Percentiles rank a stretch among this genome's conserved stretches.
phyloP scores from a whole-genome alignment of 2,888 invertebrate species.

The Atethmia centrago region DNA sequence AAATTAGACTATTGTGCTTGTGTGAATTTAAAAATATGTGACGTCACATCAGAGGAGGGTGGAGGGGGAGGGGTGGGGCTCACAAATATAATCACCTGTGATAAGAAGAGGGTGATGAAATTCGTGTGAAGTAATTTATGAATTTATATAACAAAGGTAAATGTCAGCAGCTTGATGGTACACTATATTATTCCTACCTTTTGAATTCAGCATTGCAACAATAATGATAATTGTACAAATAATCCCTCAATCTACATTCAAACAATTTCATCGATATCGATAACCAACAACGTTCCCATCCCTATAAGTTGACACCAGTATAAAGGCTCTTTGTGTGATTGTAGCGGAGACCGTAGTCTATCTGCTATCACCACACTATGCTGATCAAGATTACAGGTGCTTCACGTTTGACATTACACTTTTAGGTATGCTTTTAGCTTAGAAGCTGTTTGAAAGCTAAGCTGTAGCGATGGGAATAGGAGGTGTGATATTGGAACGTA shows the following conservation, averaged over 20 bases:
- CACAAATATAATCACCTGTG: no score
- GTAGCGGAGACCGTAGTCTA: conserved; percentile 68
- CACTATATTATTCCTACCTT: neutral
- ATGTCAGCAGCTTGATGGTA: no score
- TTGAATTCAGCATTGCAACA: neutral
- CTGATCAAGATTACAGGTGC: conserved; percentile 62
- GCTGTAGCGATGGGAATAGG: neutral
- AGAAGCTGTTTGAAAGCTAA: neutral
- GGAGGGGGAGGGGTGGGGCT: no score
- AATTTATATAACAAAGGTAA: no score
- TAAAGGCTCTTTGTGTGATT: conserved; percentile 87
- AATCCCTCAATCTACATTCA: neutral
- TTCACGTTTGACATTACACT: conserved; percentile 2
- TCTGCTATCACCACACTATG: conserved; percentile 68
- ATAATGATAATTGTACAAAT: neutral
- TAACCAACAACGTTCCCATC: conserved; percentile 57
- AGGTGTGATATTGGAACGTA: no score
- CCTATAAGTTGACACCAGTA: conserved; percentile 73
- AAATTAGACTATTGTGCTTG: no score
- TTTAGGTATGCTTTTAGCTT: conserved; percentile 9
- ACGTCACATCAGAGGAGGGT: no score
- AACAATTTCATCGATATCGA: conserved; percentile 38
- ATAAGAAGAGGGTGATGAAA: no score
- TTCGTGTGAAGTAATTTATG: no score
- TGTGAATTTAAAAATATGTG: no score